Evolutionary conservation across 2,888 invertebrate species (phyloP).

Genomic region (Luperina nickerlii): DNA sequence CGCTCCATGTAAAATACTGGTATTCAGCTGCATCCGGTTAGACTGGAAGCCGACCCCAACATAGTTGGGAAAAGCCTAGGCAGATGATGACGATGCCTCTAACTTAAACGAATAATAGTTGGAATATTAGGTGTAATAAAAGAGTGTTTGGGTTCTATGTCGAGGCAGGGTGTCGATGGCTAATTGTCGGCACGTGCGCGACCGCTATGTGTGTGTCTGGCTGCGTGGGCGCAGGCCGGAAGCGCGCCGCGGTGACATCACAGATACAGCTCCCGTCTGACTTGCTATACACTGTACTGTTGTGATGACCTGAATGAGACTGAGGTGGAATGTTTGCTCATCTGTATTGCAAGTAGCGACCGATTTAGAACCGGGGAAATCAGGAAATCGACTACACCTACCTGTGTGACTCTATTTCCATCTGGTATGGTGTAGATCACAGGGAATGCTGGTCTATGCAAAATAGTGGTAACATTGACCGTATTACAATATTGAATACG

Average conservation of each 20-base stretch:
- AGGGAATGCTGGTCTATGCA: slow-evolving; percentile 7
- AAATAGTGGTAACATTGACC: slow-evolving; percentile 37
- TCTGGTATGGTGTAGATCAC: background rate
- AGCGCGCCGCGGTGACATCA: slow-evolving; percentile 76
- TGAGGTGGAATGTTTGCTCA: slow-evolving; percentile 26
- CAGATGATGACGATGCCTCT: no score
- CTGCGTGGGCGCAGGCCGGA: slow-evolving; percentile 69
- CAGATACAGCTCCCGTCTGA: slow-evolving; percentile 67
- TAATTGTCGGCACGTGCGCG: slow-evolving; percentile 61
- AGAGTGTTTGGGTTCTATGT: slow-evolving; percentile 30
- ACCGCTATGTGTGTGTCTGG: slow-evolving; percentile 51
- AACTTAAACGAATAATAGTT: background rate
- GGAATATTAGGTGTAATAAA: slow-evolving; percentile 32
- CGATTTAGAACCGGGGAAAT: background rate
- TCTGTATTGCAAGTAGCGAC: background rate
- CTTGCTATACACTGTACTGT: slow-evolving; percentile 53
- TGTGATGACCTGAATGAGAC: slow-evolving; percentile 54
- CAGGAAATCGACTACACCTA: background rate
- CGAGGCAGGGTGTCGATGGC: slow-evolving; percentile 58
- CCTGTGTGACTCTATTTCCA: background rate
- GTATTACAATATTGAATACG: slow-evolving; percentile 51
- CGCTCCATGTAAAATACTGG: no score
- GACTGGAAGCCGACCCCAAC: no score
- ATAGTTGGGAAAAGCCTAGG: no score
- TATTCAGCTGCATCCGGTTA: no score